Percentiles rank a stretch among this genome's conserved stretches.
phyloP scores from a whole-genome alignment of 2,797 vertebrate species.

The Thamnophis elegans region DNA sequence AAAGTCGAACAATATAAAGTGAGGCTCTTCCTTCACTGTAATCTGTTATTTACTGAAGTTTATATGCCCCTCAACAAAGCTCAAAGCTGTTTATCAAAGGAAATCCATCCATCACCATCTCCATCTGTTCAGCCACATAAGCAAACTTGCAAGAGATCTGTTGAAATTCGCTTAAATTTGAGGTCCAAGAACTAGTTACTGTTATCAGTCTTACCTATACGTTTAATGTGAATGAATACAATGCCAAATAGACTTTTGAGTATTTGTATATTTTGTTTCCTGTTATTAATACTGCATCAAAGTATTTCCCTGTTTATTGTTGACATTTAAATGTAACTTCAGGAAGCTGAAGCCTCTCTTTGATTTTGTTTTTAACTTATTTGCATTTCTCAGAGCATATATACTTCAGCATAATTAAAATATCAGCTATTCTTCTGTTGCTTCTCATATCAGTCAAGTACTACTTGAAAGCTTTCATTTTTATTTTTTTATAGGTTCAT shows the following conservation, averaged over 20 bases:
- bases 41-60: not conserved
- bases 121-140: not conserved
- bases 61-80: not conserved
- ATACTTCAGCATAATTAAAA: constrained; percentile 58
- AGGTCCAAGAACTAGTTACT: constrained; percentile 2
- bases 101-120: not conserved
- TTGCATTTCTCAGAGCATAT: constrained; percentile 46
- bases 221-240: not conserved
- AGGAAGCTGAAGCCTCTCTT: constrained; percentile 29
- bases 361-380: constrained; percentile 33
- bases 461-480: constrained; percentile 7
- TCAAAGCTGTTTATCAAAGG: not conserved
- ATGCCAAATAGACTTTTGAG: not conserved
- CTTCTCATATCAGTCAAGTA: constrained; percentile 36
- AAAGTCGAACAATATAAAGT: not conserved
- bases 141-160: constrained; percentile 13
- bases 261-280: not conserved
- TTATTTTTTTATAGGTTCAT: not conserved
- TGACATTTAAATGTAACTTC: constrained; percentile 27
- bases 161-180: not conserved
- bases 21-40: not conserved
- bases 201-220: constrained; percentile 9
- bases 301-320: constrained; percentile 27
- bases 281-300: constrained; percentile 6
- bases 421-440: constrained; percentile 57